Conservation (phyloP, 2,888 invertebrate genomes). For the Hydrotaea diabolus region DNA sequence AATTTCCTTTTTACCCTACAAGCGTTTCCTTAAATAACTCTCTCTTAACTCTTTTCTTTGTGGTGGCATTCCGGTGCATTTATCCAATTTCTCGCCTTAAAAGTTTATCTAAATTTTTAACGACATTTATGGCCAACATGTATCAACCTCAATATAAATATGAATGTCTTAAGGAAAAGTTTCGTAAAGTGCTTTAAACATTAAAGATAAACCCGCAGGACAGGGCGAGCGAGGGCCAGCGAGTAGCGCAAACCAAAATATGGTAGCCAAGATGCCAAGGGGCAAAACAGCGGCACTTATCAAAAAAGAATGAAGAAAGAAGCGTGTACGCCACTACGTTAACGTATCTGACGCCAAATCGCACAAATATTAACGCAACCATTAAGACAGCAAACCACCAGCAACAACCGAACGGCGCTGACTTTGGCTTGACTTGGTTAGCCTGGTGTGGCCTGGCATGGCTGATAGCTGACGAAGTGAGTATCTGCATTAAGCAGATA, state of each 20-base stretch:
- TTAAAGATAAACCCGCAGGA: conserved; percentile 43
- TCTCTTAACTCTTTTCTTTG: neutral
- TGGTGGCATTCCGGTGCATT: neutral
- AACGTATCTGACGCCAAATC: conserved; percentile 55
- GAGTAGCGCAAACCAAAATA: conserved; percentile 20
- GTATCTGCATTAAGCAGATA: conserved; percentile 12
- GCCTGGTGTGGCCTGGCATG: neutral
- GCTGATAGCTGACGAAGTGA: neutral
- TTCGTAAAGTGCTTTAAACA: conserved; percentile 27
- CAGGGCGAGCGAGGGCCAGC: neutral
- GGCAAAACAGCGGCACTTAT: conserved; percentile 61
- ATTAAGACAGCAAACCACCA: conserved; percentile 45
- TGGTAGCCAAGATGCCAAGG: conserved; percentile 55
- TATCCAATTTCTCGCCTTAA: conserved; percentile 2
- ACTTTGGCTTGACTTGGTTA: conserved; percentile 1
- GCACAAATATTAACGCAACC: conserved; percentile 60
- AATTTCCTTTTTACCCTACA: neutral
- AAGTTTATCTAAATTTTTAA: conserved; percentile 26
- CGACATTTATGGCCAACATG: conserved; percentile 19
- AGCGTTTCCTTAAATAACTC: neutral
- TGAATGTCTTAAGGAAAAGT: conserved; percentile 39
- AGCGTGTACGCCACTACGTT: conserved; percentile 34
- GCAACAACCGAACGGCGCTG: conserved; percentile 42
- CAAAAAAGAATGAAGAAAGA: conserved; percentile 46
- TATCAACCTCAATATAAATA: conserved; percentile 55